A percentile compares a stretch with the other conserved stretches of the same genome.
Conservation (phyloP, 2,888 invertebrate species). For the Danaus chrysippus region DNA sequence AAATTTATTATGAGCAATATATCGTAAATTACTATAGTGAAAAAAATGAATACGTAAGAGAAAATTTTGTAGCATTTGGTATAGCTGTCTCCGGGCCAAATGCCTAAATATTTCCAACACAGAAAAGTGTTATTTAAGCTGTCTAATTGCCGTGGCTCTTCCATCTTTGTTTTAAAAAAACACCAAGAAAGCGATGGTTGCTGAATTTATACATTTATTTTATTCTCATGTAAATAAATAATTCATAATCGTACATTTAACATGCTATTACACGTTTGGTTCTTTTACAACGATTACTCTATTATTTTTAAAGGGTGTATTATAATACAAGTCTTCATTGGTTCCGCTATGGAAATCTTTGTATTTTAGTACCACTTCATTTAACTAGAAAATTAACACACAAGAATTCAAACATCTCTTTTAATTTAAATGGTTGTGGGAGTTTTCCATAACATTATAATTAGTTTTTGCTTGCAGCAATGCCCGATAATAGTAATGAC, state of each 20-base stretch:
- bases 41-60: slow-evolving; percentile 42
- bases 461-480: too few relatives aligned
- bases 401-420: too few relatives aligned
- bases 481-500: too few relatives aligned
- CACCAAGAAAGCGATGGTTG: not conserved
- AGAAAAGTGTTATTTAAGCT: slow-evolving; percentile 17
- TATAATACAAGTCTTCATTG: too few relatives aligned
- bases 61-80: slow-evolving; percentile 49
- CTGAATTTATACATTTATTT: slow-evolving; percentile 8
- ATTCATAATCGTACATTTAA: not conserved
- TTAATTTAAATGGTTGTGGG: too few relatives aligned
- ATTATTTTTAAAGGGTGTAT: too few relatives aligned
- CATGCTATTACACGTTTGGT: not conserved
- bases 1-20: slow-evolving; percentile 50
- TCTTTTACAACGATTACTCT: not conserved
- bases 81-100: slow-evolving; percentile 46
- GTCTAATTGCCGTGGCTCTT: slow-evolving; percentile 11
- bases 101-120: slow-evolving; percentile 48
- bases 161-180: slow-evolving; percentile 10
- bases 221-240: slow-evolving; percentile 6
- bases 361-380: too few relatives aligned
- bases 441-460: too few relatives aligned
- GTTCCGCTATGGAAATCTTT: too few relatives aligned
- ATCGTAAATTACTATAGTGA: slow-evolving; percentile 44
- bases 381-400: too few relatives aligned